Conservation (phyloP, 1,140 invertebrate genomes). For the Drosophila arawakana region DNA sequence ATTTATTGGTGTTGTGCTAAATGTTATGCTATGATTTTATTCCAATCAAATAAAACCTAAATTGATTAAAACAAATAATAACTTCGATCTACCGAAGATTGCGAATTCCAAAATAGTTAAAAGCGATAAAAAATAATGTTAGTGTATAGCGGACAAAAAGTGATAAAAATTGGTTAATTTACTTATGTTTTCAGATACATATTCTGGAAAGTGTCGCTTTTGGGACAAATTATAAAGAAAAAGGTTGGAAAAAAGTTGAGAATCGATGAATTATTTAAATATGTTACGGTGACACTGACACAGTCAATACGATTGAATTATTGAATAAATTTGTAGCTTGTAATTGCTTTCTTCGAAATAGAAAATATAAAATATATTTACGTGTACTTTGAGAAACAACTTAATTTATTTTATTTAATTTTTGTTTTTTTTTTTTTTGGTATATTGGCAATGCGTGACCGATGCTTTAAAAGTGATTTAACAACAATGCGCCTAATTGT, state of each 20-base stretch:
- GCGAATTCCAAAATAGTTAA: slow-evolving; percentile 16
- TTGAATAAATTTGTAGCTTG: slow-evolving; percentile 38
- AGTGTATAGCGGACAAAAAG: background rate
- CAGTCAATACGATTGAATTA: slow-evolving; percentile 51
- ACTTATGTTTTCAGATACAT: background rate
- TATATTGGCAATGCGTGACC: slow-evolving; percentile 76
- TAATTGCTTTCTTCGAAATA: slow-evolving; percentile 52
- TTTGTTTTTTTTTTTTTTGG: background rate
- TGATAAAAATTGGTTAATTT: background rate
- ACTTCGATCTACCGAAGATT: slow-evolving; percentile 57
- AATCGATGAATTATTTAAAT: slow-evolving; percentile 22
- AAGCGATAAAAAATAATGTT: background rate
- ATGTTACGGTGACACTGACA: slow-evolving; percentile 56
- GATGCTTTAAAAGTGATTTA: slow-evolving; percentile 61
- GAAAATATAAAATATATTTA: slow-evolving; percentile 39
- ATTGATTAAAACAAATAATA: slow-evolving; percentile 28
- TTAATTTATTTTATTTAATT: slow-evolving; percentile 32
- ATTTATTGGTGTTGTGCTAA: slow-evolving; percentile 31
- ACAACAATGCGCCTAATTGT: slow-evolving; percentile 69
- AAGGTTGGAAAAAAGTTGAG: background rate
- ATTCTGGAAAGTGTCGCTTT: slow-evolving; percentile 14
- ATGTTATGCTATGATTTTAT: slow-evolving; percentile 36
- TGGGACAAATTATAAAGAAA: background rate
- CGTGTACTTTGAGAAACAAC: slow-evolving; percentile 48
- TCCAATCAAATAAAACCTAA: slow-evolving; percentile 22